Base-by-base conservation (phyloP, 2,113 vertebrate species). In the Sciurus niger region DNA sequence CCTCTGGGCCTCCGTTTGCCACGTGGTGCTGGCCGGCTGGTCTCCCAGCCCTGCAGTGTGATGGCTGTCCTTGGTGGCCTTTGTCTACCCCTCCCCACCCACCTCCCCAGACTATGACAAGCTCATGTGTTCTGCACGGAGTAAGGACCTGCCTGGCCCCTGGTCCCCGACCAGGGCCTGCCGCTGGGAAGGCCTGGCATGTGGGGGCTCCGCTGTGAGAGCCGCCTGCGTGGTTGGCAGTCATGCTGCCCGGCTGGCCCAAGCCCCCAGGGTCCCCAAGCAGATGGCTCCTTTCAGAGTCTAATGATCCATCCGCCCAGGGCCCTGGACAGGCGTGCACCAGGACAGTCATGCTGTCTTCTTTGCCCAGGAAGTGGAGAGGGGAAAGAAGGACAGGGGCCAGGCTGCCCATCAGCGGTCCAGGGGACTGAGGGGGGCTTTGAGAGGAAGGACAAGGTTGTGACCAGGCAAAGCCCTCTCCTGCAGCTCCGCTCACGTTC, bases 201-300 rank as follows among this genome's bases (percentile, higher is more conserved):
- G 72, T 95, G 40, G 97, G 96, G 76, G 86, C 96, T 94, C 65
- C 0, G 22, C 16, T 0, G 92, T 92, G 22, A 74, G 90, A 94
- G 90, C 86, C 0, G 60, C 96, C 63, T 90, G 85, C 87, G 17
- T 48, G 65, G 79, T 76, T 2, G 1, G 6, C 37, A 70, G 93
- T 97, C 96, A 43, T 51, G 58, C 79, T 58, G 90, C 0, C 8
- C 65, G 80, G 97, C 82, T 94, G 84, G 76, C 95, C 93, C 0
- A 22, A 10, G 97, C 89, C 89, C 98, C 90, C 0, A 10, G 68
- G 94, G 96, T 90, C 97, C 80, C 6, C 25, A 80, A 98, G 97
- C 98, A 99, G 98, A 98, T 98, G 98, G 97, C 93, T 98, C 85
- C 96, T 97, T 96, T 98, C 98, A 96, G 96, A 97, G 94, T 95